A percentile compares a stretch with the other conserved stretches of the same genome.
Conservation (phyloP, 2,888 invertebrate genomes). For the Habrosyne pyritoides region DNA sequence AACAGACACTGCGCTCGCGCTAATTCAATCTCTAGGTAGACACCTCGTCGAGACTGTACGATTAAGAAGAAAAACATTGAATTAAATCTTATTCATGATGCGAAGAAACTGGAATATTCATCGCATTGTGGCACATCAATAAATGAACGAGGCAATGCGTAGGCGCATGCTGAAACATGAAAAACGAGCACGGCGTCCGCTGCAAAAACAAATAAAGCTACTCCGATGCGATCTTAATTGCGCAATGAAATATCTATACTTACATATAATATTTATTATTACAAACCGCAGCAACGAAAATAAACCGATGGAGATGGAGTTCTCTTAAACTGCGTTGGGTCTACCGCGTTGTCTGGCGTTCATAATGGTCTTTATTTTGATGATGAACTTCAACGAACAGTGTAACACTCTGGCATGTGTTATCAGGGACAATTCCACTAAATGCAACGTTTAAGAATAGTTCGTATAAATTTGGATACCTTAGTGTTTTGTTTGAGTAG, state of each 20-base stretch:
- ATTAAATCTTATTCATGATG: not conserved
- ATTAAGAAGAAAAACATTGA: not conserved
- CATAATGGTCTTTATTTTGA: no score
- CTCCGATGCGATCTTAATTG: constrained; percentile 22
- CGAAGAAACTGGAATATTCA: not conserved
- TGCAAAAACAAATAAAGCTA: constrained; percentile 23
- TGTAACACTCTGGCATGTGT: no score
- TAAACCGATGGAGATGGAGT: no score
- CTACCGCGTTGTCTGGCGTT: no score
- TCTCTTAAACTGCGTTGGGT: not conserved
- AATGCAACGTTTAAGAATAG: no score
- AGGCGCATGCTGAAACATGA: constrained; percentile 28
- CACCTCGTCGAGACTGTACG: no score
- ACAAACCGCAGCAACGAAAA: not conserved
- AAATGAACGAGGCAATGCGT: constrained; percentile 24
- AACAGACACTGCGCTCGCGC: no score
- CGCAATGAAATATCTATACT: constrained; percentile 15
- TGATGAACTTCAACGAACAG: no score
- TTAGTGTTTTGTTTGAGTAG: no score
- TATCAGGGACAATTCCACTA: no score
- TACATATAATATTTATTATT: not conserved
- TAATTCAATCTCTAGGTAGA: no score
- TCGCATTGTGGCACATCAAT: constrained; percentile 24
- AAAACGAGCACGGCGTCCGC: constrained; percentile 17
- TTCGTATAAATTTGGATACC: no score